phyloP scores from a whole-genome alignment of 2,797 vertebrate genomes.

The Scarus forsteni region DNA sequence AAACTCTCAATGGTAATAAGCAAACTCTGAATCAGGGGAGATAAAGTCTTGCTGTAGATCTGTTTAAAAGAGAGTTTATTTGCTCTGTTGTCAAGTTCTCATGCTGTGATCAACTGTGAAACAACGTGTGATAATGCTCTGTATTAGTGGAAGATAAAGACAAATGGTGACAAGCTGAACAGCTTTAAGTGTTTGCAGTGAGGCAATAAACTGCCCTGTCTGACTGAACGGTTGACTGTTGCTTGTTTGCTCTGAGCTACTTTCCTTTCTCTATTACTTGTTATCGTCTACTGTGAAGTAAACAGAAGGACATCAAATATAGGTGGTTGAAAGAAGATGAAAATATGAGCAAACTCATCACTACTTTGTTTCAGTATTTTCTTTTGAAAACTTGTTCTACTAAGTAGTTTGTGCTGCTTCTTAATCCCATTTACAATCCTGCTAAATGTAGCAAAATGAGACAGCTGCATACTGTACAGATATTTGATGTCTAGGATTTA shows the following conservation, averaged over 20 bases:
- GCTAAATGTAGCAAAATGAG: too few species aligned
- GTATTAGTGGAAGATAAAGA: constrained; percentile 25
- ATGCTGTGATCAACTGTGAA: constrained; percentile 4
- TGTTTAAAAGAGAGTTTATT: background rate
- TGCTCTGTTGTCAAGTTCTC: background rate
- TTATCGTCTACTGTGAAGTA: constrained; percentile 16
- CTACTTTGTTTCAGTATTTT: constrained; percentile 2
- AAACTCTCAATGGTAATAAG: too few species aligned
- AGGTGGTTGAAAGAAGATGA: background rate
- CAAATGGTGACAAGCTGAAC: constrained; percentile 28
- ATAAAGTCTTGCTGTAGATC: background rate
- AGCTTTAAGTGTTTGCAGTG: constrained; percentile 36
- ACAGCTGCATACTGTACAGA: too few species aligned
- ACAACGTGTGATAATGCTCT: background rate
- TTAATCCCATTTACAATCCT: background rate
- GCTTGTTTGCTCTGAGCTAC: constrained; percentile 34
- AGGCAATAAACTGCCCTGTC: constrained; percentile 32
- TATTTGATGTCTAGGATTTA: too few species aligned
- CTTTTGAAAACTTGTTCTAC: background rate
- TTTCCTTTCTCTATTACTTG: constrained; percentile 44
- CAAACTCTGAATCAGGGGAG: background rate
- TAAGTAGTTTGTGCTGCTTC: background rate
- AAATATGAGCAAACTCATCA: background rate
- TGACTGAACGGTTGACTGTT: constrained; percentile 30
- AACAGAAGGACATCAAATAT: constrained; percentile 6